These are phyloP conservation scores for Diorhabda carinulata DNA, from an alignment of 1,140 invertebrate genomes.

Conservation along the genomic window DNA sequence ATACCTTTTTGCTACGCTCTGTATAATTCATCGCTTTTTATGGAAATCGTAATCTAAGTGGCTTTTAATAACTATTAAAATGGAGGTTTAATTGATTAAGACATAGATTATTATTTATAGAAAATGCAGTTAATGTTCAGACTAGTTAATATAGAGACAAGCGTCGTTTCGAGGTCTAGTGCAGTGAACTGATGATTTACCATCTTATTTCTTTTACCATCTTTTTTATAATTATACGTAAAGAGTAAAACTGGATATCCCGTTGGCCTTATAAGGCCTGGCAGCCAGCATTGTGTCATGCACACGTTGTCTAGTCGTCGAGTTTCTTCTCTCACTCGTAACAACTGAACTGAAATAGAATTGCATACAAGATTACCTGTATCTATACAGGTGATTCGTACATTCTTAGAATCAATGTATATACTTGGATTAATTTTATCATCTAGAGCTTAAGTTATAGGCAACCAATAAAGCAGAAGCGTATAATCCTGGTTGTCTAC, in stretches of 20 bases:
- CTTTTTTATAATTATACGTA: conserved; percentile 1
- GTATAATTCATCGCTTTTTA: too few relatives aligned
- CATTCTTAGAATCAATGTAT: not conserved
- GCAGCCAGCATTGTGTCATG: not conserved
- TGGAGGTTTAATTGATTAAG: too few relatives aligned
- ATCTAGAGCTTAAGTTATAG: too few relatives aligned
- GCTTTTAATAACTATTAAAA: too few relatives aligned
- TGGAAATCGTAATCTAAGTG: too few relatives aligned
- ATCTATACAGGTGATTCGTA: not conserved
- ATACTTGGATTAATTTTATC: not conserved
- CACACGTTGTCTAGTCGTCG: not conserved
- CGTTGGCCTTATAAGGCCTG: not conserved
- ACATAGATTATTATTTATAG: too few relatives aligned
- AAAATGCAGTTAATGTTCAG: too few relatives aligned
- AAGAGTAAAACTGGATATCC: conserved; percentile 2
- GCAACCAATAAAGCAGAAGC: too few relatives aligned
- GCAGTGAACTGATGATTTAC: not conserved
- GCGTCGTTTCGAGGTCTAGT: not conserved
- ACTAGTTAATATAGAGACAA: not conserved
- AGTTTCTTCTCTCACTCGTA: not conserved
- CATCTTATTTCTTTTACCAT: not conserved
- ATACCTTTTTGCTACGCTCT: too few relatives aligned
- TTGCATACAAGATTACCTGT: not conserved
- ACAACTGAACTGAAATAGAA: conserved; percentile 2
- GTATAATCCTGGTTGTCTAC: too few relatives aligned